Conservation (phyloP, 1,140 invertebrate genomes). For the Pissodes strobi region DNA sequence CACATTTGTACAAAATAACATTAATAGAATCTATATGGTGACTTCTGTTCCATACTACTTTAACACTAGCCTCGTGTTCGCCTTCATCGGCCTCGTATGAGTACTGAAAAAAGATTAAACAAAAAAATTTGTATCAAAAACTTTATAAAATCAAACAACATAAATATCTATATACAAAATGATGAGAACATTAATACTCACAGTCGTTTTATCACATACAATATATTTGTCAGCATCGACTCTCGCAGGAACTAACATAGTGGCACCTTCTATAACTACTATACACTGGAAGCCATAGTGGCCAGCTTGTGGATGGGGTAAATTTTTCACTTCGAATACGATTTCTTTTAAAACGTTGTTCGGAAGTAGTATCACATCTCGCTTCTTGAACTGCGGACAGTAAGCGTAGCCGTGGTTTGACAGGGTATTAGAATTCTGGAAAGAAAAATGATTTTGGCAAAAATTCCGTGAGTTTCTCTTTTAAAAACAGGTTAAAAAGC, state of each 20-base stretch:
- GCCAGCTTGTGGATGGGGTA: constrained; percentile 82
- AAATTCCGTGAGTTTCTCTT: too few species aligned
- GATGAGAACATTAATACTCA: constrained; percentile 49
- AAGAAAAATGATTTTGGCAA: constrained; percentile 34
- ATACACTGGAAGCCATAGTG: constrained; percentile 90
- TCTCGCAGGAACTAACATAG: constrained; percentile 83
- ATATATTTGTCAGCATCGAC: constrained; percentile 81
- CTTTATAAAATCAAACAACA: too few species aligned
- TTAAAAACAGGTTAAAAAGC: too few species aligned
- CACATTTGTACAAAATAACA: constrained; percentile 93
- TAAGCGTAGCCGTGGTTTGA: constrained; percentile 74
- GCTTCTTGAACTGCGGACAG: constrained; percentile 79
- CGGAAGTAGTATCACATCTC: constrained; percentile 72
- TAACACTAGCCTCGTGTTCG: constrained; percentile 86
- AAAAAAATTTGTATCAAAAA: background rate
- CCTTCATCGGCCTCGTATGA: constrained; percentile 85
- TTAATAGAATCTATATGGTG: constrained; percentile 89
- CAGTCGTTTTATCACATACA: constrained; percentile 86
- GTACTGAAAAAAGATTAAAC: constrained; percentile 62
- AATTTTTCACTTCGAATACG: constrained; percentile 84
- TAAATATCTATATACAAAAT: too few species aligned
- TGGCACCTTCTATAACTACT: constrained; percentile 87
- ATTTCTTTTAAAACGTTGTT: constrained; percentile 90
- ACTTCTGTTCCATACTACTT: constrained; percentile 90
- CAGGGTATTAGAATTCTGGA: constrained; percentile 72